A percentile compares a stretch with the other conserved stretches of the same genome.
Evolutionary conservation across 30 jellyfish, hydroid and myxozoan genomes (phyloP).

Genomic region (Calvadosia cruxmelitensis): DNA sequence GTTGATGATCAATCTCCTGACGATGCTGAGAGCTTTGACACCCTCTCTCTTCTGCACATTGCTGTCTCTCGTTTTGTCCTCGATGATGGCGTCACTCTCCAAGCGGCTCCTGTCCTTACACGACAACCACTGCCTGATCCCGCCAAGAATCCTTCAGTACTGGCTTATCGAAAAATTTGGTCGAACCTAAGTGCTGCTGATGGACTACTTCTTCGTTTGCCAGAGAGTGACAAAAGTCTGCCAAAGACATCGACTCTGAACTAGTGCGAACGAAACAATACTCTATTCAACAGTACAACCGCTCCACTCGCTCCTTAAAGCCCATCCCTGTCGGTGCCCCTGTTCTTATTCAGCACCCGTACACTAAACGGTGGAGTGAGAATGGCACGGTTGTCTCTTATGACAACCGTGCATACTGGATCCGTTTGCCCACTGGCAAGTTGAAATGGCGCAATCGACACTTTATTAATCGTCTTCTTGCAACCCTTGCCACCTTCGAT

Average conservation of each 20-base stretch:
- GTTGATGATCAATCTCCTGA: neutral
- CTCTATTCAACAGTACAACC: neutral
- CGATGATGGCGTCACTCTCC: neutral
- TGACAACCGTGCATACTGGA: neutral
- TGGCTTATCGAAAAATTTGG: too few relatives aligned
- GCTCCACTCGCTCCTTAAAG: neutral
- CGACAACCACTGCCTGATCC: neutral
- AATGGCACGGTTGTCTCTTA: neutral
- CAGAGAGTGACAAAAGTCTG: neutral
- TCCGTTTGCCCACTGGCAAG: neutral
- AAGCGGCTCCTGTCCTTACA: neutral
- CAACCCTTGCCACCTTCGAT: too few relatives aligned
- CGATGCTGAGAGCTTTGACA: neutral
- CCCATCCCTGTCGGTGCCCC: neutral
- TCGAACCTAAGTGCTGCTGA: too few relatives aligned
- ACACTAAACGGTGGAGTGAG: neutral
- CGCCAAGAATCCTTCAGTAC: neutral
- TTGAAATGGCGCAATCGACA: neutral
- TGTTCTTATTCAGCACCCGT: neutral
- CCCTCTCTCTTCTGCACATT: neutral
- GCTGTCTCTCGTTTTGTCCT: neutral
- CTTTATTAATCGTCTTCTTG: too few relatives aligned
- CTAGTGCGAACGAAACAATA: neutral
- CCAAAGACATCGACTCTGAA: neutral
- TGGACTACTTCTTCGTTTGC: neutral